Evolutionary conservation across 2,888 invertebrate genomes (phyloP).

Genomic region (Acanthosepion pharaonis): DNA sequence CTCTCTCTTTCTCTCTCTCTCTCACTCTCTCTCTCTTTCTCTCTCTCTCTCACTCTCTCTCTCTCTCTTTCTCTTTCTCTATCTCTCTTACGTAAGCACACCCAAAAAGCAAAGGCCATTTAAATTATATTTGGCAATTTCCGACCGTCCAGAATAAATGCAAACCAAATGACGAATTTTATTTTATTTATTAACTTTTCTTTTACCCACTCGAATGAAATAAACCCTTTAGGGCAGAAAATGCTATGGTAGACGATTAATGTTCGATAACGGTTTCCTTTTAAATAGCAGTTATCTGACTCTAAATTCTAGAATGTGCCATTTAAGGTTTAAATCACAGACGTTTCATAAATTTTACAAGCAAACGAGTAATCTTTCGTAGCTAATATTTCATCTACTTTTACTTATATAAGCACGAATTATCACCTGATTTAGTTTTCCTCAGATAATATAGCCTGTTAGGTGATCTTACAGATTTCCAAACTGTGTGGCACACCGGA

Average conservation of each 20-base stretch:
- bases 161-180: background rate
- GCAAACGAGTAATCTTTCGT: background rate
- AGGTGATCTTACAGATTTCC: background rate
- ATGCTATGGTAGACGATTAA: background rate
- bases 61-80: background rate
- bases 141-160: background rate
- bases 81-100: background rate
- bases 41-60: too few species aligned
- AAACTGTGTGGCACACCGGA: background rate
- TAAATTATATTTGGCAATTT: conserved; percentile 18
- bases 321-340: background rate
- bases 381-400: background rate
- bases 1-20: too few species aligned
- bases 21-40: background rate
- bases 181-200: background rate
- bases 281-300: too few species aligned
- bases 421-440: background rate
- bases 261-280: background rate
- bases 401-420: background rate
- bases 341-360: background rate
- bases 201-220: background rate
- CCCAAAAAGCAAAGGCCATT: background rate
- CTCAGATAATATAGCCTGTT: background rate
- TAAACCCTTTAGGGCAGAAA: background rate
- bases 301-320: too few species aligned